These are phyloP conservation scores for Heterodera schachtii DNA, from an alignment of 1,140 invertebrate species.

Conservation along the genomic window DNA sequence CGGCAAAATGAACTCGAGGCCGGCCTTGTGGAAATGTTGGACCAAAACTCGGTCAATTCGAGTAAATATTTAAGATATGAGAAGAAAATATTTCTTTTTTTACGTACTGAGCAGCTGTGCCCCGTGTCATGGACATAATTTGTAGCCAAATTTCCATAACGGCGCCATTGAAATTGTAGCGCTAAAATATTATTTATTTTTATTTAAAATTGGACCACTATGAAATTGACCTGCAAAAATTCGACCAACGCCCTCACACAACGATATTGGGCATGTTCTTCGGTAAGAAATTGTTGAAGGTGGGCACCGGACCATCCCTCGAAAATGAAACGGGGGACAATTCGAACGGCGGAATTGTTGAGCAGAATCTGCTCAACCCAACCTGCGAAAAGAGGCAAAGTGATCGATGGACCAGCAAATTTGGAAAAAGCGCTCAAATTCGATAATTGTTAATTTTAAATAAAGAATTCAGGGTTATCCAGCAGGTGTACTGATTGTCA, in stretches of 20 bases:
- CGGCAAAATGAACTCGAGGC: conserved; percentile 46
- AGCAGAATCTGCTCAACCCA: conserved; percentile 56
- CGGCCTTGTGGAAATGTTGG: conserved; percentile 41
- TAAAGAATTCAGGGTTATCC: too few species aligned
- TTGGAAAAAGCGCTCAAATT: too few species aligned
- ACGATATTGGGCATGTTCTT: conserved; percentile 38
- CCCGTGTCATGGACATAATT: conserved; percentile 43
- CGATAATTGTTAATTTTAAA: too few species aligned
- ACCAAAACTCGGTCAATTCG: conserved; percentile 44
- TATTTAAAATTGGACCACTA: conserved; percentile 22
- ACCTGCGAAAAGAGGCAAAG: conserved; percentile 27
- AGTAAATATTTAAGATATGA: conserved; percentile 32
- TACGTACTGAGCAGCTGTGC: conserved; percentile 35
- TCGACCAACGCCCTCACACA: conserved; percentile 50
- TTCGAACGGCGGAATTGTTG: conserved; percentile 56
- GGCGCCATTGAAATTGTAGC: conserved; percentile 60
- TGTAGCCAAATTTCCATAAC: conserved; percentile 62
- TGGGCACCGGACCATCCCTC: conserved; percentile 45
- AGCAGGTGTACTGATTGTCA: too few species aligned
- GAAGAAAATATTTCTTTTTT: not conserved
- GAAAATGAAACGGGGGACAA: conserved; percentile 60
- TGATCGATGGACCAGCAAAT: too few species aligned
- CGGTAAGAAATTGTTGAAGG: conserved; percentile 47
- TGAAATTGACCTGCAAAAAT: conserved; percentile 47
- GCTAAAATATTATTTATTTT: conserved; percentile 36